These are phyloP conservation scores for Rhopilema esculentum DNA, from an alignment of 30 jellyfish, hydroid and myxozoan species.

Conservation along the genomic window DNA sequence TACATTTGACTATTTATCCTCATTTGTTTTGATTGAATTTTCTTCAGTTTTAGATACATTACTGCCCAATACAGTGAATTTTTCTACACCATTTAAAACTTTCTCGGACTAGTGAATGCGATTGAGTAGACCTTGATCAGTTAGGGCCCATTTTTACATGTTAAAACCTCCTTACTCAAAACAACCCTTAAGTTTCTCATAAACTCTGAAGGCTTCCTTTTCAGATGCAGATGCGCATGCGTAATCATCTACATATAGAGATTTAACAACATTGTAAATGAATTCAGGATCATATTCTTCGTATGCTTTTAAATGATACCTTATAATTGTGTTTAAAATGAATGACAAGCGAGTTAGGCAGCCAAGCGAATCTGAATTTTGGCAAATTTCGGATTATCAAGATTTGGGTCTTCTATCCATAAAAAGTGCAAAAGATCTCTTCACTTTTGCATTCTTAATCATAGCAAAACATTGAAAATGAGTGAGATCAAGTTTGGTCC, in stretches of 20 bases:
- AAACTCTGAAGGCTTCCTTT: background rate
- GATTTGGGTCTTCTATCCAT: background rate
- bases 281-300: background rate
- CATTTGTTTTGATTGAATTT: background rate
- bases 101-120: background rate
- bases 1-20: background rate
- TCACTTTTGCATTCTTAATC: constrained; percentile 1
- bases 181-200: background rate
- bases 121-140: background rate
- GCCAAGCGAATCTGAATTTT: background rate
- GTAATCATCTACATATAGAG: constrained; percentile 7
- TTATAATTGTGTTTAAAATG: background rate
- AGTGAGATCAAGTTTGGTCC: constrained; percentile 37
- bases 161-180: constrained; percentile 9
- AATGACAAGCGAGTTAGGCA: background rate
- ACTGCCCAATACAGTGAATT: background rate
- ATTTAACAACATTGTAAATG: background rate
- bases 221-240: background rate
- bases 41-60: background rate
- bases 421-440: constrained; percentile 14
- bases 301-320: background rate
- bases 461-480: constrained; percentile 15
- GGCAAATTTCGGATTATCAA: constrained; percentile 2
- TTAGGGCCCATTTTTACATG: constrained; percentile 7
- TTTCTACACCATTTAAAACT: background rate